phyloP scores from a whole-genome alignment of 64 coral and sea anemone genomes.

The Stichodactyla helianthus region DNA sequence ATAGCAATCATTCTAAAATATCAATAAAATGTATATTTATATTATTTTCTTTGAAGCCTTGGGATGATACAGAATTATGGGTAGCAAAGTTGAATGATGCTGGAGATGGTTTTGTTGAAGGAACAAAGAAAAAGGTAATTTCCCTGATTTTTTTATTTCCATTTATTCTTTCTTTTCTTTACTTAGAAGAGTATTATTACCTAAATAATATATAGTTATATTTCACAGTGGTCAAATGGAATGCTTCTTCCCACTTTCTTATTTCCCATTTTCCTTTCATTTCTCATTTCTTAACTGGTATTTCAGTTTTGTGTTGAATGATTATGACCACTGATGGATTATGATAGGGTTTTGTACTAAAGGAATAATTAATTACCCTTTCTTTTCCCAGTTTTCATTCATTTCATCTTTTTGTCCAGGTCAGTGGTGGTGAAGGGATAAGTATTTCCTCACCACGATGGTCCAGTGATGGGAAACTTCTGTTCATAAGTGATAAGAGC shows the following conservation, averaged over 20 bases:
- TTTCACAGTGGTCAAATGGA: not conserved
- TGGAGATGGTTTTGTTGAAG: constrained; percentile 65
- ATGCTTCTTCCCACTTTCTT: not conserved
- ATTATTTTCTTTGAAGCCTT: constrained; percentile 55
- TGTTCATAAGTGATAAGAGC: constrained; percentile 85
- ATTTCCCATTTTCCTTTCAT: not conserved
- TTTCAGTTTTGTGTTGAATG: too few species aligned
- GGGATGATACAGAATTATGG: constrained; percentile 91
- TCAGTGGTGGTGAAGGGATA: constrained; percentile 55
- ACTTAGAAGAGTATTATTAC: too few species aligned
- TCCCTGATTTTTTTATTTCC: constrained; percentile 2
- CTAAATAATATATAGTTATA: too few species aligned
- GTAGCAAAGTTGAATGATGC: constrained; percentile 43
- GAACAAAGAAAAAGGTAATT: constrained; percentile 60
- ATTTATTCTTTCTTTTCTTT: not conserved
- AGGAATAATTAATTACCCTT: not conserved
- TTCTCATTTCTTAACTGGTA: not conserved
- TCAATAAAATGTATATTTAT: not conserved
- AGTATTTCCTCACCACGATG: constrained; percentile 77
- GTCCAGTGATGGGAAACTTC: constrained; percentile 65
- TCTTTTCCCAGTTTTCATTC: not conserved
- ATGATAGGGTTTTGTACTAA: too few species aligned
- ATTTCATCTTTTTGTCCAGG: constrained; percentile 23
- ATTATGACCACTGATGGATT: too few species aligned
- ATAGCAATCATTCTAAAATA: not conserved